Evolutionary conservation across 2,888 invertebrate genomes (phyloP), one percentile per base, ranked within the genome.

Genomic region (Poecilus cupreus): DNA sequence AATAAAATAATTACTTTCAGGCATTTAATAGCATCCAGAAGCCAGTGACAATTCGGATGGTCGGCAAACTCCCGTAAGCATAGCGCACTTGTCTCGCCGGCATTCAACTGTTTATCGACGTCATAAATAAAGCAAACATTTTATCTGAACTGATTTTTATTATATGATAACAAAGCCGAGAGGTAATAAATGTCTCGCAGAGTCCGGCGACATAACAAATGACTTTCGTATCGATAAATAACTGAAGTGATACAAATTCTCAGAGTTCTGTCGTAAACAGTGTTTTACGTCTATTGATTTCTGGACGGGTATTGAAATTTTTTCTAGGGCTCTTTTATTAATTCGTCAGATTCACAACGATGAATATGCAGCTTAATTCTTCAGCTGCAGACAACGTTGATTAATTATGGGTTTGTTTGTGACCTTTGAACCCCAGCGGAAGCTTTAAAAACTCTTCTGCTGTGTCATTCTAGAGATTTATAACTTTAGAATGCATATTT

Each of bases 151-250:
- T 39, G 72, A 72, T 72, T 80, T 80, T 80, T 80, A 80, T 80
- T 80, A 72, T 80, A 80, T 80, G 80, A 80, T 80, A 80, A 80
- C 80, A 80, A 70, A 80, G 57, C 20, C n/a, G 13, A 43, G 57
- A 13, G 43, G 77, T 22, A 60, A 77, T 77, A 77, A 77, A 60
- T 77, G 77, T 77, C 77, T 20, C 26, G 3, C 16, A 51, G 43
- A 24, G 77, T 77, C 77, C 77, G 77, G 64, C 22, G 6, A 22
- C 46, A 4, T 77, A 64, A 77, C 46, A 77, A 64, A 77, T 77
- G 64, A 26, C 77, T 64, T 26, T 39, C 70, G 70, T 74, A 49
- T 49, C 49, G 51, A 70, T 70, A 70, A 70, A 70, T 70, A 70
- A 74, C 74, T 74, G 16, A 49, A 74, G 46, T n/a, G 72, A 72